A percentile compares a stretch with the other conserved stretches of the same genome.
These are phyloP conservation scores for Coilia nasus DNA, from an alignment of 2,797 vertebrate genomes.

Conservation along the genomic window DNA sequence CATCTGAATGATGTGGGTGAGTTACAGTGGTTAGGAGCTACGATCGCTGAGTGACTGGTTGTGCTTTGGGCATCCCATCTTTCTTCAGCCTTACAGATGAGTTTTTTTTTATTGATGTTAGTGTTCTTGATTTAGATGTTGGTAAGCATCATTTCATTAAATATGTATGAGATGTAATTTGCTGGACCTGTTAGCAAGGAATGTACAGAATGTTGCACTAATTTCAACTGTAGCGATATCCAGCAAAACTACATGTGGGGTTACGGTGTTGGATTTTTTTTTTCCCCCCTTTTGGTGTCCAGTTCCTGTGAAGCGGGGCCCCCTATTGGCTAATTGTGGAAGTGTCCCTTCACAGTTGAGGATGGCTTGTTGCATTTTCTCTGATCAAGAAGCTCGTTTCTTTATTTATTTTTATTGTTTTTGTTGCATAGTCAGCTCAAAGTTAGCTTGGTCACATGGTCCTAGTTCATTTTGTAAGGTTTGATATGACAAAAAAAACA, in stretches of 20 bases:
- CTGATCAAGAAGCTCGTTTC: not conserved
- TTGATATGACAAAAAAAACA: not conserved
- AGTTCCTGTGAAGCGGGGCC: not conserved
- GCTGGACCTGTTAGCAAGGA: slow-evolving; percentile 8
- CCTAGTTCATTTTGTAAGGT: not conserved
- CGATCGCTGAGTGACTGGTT: not conserved
- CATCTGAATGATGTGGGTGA: not conserved
- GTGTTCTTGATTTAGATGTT: not conserved
- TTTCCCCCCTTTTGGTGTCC: not conserved
- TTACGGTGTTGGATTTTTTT: not conserved
- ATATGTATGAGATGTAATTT: not conserved
- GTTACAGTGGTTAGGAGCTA: not conserved
- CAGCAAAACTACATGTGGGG: not conserved
- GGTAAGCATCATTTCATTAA: not conserved
- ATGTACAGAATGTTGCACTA: slow-evolving; percentile 25
- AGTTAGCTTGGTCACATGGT: slow-evolving; percentile 2
- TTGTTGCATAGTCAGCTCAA: not conserved
- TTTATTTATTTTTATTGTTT: not conserved
- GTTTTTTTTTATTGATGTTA: not conserved
- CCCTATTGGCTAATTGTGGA: not conserved
- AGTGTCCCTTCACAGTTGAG: not conserved
- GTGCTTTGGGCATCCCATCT: not conserved
- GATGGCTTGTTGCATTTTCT: not conserved
- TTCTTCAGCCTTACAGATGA: not conserved
- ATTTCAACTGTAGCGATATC: slow-evolving; percentile 23